Percentiles rank a stretch among this genome's conserved stretches.
Evolutionary conservation across 2,113 vertebrate species (phyloP).

Genomic region (Pipa parva): DNA sequence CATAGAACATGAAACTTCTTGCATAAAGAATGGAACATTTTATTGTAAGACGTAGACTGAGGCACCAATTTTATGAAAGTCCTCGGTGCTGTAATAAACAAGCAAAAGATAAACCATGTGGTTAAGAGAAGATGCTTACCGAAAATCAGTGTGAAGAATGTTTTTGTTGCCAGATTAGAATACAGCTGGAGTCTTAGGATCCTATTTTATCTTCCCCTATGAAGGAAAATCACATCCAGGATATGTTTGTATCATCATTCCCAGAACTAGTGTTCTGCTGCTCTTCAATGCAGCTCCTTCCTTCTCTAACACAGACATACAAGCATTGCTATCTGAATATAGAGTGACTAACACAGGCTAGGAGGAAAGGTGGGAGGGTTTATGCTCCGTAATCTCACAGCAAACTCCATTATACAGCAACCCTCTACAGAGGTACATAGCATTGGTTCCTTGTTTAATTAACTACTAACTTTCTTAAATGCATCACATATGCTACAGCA

Average conservation of each 20-base stretch:
- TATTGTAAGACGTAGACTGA: too few relatives aligned
- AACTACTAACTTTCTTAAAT: neutral
- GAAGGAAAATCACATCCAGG: slow-evolving; percentile 16
- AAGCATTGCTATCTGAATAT: slow-evolving; percentile 36
- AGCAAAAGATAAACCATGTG: neutral
- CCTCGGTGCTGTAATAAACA: neutral
- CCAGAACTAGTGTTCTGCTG: slow-evolving; percentile 21
- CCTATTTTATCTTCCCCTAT: neutral
- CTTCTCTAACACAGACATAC: slow-evolving; percentile 30
- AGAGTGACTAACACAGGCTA: slow-evolving; percentile 39
- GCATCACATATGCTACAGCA: neutral
- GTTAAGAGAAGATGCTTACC: neutral
- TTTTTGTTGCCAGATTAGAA: too few relatives aligned
- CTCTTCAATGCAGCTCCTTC: slow-evolving; percentile 27
- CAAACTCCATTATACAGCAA: slow-evolving; percentile 29
- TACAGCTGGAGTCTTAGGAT: neutral
- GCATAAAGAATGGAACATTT: too few relatives aligned
- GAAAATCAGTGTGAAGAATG: neutral
- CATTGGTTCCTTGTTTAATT: neutral
- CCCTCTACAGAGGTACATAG: slow-evolving; percentile 5
- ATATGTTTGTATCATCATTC: slow-evolving; percentile 14
- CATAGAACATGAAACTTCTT: too few relatives aligned
- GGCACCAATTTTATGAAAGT: too few relatives aligned
- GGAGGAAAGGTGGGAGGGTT: slow-evolving; percentile 33
- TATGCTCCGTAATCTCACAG: slow-evolving; percentile 34